Conservation (phyloP, 1,140 invertebrate genomes). For the Manduca sexta region DNA sequence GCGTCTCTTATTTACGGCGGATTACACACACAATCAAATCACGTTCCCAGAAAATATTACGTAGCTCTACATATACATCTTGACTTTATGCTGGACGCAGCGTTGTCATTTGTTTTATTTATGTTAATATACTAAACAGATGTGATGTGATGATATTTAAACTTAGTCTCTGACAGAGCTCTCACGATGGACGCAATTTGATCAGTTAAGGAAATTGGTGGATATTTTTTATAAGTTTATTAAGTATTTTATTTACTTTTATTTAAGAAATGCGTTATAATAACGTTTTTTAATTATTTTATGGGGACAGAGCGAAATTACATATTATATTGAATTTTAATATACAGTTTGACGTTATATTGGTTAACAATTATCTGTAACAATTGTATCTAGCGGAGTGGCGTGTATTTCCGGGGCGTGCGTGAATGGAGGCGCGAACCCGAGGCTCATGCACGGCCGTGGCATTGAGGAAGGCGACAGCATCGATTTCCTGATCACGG, state of each 20-base stretch:
- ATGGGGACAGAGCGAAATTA: too few species aligned
- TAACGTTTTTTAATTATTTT: too few species aligned
- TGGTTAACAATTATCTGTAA: too few species aligned
- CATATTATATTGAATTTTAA: too few species aligned
- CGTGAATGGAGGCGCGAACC: neutral
- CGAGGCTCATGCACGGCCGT: conserved; percentile 18
- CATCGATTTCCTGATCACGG: conserved; percentile 27
- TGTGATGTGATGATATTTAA: neutral
- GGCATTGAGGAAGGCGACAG: conserved; percentile 35
- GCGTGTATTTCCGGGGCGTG: too few species aligned
- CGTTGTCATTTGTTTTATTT: conserved; percentile 1
- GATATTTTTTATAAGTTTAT: too few species aligned
- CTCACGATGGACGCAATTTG: too few species aligned
- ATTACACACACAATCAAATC: conserved; percentile 60
- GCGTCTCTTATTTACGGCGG: conserved; percentile 65
- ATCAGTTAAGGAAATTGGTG: too few species aligned
- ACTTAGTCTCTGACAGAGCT: too few species aligned
- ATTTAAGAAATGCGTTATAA: too few species aligned
- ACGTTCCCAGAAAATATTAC: conserved; percentile 32
- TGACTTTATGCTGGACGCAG: conserved; percentile 8
- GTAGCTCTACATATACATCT: conserved; percentile 14
- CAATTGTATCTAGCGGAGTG: neutral
- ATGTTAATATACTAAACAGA: neutral
- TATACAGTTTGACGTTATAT: too few species aligned
- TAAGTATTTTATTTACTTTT: too few species aligned